phyloP scores from a whole-genome alignment of 2,797 vertebrate species.

The Centroberyx gerrardi region DNA sequence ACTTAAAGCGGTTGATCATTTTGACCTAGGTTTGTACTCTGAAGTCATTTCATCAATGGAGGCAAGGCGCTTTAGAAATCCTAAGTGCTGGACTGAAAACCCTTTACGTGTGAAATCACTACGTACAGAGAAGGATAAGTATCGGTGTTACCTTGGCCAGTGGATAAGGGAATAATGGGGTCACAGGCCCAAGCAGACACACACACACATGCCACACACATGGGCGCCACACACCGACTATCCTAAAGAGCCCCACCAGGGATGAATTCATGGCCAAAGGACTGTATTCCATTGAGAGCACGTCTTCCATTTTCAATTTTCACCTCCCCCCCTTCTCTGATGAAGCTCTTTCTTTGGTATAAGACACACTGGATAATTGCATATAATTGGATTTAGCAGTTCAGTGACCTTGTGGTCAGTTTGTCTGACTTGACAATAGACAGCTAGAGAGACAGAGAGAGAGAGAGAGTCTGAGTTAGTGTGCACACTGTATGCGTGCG shows the following conservation, averaged over 20 bases:
- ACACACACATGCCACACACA: constrained; percentile 11
- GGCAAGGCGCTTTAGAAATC: no score
- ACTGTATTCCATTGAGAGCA: constrained; percentile 26
- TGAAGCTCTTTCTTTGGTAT: constrained; percentile 56
- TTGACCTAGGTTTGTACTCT: no score
- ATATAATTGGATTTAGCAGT: constrained; percentile 77
- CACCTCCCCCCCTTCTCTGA: constrained; percentile 32
- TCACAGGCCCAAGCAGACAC: not conserved
- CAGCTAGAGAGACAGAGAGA: not conserved
- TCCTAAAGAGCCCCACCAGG: constrained; percentile 1
- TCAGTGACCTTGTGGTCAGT: constrained; percentile 71
- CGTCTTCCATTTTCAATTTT: constrained; percentile 41
- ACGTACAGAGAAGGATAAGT: not conserved
- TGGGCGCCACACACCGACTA: not conserved
- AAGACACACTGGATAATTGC: constrained; percentile 68
- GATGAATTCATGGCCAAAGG: constrained; percentile 8
- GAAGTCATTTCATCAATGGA: no score
- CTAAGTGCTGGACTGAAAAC: not conserved
- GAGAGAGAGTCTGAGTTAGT: not conserved
- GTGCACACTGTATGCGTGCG: constrained; percentile 5
- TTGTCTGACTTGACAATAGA: constrained; percentile 52
- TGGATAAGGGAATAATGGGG: not conserved
- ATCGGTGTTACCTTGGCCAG: not conserved
- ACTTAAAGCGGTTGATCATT: no score
- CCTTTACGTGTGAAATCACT: constrained; percentile 3